Evolutionary conservation across 2,797 vertebrate genomes (phyloP).

Genomic region (Eulemur albifrons): DNA sequence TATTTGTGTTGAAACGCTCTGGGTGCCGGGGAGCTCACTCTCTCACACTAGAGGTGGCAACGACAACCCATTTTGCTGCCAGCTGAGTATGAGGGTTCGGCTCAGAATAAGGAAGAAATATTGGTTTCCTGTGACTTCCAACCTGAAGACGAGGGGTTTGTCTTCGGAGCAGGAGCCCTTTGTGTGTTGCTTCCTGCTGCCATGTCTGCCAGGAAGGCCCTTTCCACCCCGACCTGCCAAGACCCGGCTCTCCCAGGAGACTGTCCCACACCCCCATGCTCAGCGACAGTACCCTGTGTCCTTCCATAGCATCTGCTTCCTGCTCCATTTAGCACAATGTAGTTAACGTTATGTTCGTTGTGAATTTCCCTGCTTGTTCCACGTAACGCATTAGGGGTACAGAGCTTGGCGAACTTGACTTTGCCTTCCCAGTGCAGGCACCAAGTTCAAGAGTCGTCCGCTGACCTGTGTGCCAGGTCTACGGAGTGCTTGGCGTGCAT

Average conservation of each 20-base stretch:
- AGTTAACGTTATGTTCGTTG: fast-evolving
- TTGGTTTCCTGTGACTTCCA: not conserved
- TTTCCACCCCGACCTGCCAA: too few relatives aligned
- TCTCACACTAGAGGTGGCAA: not conserved
- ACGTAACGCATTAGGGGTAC: fast-evolving
- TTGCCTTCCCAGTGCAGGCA: not conserved
- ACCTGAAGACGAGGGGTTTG: fast-evolving
- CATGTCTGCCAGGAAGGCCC: not conserved
- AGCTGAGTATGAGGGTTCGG: fast-evolving
- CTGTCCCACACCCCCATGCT: fast-evolving
- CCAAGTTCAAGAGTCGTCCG: not conserved
- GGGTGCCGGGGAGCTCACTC: not conserved
- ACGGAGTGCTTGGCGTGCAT: not conserved
- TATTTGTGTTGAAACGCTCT: not conserved
- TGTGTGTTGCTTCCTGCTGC: not conserved
- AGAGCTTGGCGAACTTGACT: not conserved
- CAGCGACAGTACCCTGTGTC: too few relatives aligned
- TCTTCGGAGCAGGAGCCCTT: not conserved
- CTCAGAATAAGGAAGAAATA: not conserved
- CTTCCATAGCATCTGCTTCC: too few relatives aligned
- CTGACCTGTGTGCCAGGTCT: not conserved
- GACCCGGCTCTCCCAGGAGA: not conserved
- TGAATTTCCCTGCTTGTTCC: not conserved
- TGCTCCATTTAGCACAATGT: not conserved
- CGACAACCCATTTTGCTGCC: not conserved